phyloP scores from a whole-genome alignment of 2,797 vertebrate genomes.

The Zenarchopterus dispar region DNA sequence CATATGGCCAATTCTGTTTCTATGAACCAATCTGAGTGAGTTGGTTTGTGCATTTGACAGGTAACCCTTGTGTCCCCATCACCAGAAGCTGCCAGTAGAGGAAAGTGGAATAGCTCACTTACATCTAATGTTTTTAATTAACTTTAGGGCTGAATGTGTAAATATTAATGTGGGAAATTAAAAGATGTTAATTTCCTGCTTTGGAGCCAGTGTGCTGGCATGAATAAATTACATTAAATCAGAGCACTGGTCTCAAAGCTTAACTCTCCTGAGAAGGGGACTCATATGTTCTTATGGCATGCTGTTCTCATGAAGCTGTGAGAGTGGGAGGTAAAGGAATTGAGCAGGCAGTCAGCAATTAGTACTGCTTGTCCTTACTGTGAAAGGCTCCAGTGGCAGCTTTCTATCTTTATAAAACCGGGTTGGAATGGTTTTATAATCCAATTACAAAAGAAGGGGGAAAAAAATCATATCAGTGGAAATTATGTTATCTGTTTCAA shows the following conservation, averaged over 20 bases:
- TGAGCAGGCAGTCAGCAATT: conserved; percentile 30
- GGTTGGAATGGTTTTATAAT: conserved; percentile 20
- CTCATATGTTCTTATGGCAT: conserved; percentile 21
- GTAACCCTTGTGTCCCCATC: conserved; percentile 16
- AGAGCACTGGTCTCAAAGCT: conserved; percentile 54
- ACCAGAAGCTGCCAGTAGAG: conserved; percentile 20
- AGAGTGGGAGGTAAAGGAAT: conserved; percentile 30
- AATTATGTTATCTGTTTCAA: conserved; percentile 31
- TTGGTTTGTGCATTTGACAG: conserved; percentile 34
- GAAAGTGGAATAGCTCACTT: conserved; percentile 42
- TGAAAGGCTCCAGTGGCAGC: conserved; percentile 35
- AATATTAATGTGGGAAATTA: conserved; percentile 85
- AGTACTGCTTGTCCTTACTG: conserved; percentile 36
- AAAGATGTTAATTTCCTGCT: conserved; percentile 84
- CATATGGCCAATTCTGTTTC: conserved; percentile 15
- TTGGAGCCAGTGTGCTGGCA: conserved; percentile 67
- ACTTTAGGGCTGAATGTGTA: conserved; percentile 82
- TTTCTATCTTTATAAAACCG: conserved; percentile 36
- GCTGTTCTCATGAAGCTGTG: conserved; percentile 8
- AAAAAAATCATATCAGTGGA: conserved; percentile 13
- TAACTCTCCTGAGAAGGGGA: conserved; percentile 44
- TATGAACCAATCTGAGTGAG: conserved; percentile 11
- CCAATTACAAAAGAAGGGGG: conserved; percentile 9
- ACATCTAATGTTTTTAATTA: conserved; percentile 82
- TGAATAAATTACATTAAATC: conserved; percentile 81